Percentiles rank a stretch among this genome's conserved stretches.
phyloP scores from a whole-genome alignment of 1,140 invertebrate genomes.

The Dinothrombium tinctorium region DNA sequence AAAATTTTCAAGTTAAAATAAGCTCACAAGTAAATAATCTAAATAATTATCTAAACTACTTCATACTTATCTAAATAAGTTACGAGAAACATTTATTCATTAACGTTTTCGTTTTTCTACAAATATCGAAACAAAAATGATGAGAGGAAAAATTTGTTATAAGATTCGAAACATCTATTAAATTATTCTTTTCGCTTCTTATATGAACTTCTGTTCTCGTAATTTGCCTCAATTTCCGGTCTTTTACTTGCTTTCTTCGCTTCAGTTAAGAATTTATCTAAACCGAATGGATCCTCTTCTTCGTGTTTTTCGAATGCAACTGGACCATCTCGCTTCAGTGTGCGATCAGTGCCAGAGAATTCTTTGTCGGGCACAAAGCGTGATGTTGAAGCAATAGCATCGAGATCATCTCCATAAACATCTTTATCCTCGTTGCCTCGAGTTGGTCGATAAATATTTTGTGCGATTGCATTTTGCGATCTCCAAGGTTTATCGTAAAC shows the following conservation, averaged over 20 bases:
- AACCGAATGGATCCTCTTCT: slow-evolving; percentile 79
- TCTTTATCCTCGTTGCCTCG: slow-evolving; percentile 57
- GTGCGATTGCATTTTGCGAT: slow-evolving; percentile 44
- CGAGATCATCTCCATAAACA: slow-evolving; percentile 65
- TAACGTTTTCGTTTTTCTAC: no score
- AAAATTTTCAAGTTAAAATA: no score
- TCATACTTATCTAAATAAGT: no score
- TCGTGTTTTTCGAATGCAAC: slow-evolving; percentile 78
- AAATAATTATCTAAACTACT: no score
- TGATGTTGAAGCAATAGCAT: slow-evolving; percentile 52
- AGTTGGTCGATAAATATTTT: slow-evolving; percentile 73
- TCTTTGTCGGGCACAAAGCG: slow-evolving; percentile 87
- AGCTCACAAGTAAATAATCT: no score
- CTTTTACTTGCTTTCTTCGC: slow-evolving; percentile 47
- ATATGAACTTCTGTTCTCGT: not conserved
- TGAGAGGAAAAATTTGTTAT: no score
- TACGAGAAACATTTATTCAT: no score
- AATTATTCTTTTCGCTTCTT: not conserved
- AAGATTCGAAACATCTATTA: no score
- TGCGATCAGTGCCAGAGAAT: slow-evolving; percentile 65
- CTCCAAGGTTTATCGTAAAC: slow-evolving; percentile 73
- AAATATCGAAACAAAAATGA: no score
- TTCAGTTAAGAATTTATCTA: slow-evolving; percentile 91
- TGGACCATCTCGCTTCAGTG: slow-evolving; percentile 49
- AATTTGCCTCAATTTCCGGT: slow-evolving; percentile 3